phyloP scores from a whole-genome alignment of 2,113 vertebrate genomes.

The Caranx ignobilis region DNA sequence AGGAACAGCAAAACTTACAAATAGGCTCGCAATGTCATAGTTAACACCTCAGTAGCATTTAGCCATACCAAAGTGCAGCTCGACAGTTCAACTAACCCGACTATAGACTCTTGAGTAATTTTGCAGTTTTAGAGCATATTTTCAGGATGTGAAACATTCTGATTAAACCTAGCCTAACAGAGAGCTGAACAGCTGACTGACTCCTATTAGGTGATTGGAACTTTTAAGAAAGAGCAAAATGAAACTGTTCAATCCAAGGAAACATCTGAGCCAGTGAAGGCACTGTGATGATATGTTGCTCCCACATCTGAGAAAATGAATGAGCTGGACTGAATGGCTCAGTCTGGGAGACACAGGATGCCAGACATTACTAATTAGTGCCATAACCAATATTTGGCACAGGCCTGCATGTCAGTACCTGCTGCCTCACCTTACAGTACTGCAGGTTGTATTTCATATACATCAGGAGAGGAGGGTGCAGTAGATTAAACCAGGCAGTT shows the following conservation, averaged over 20 bases:
- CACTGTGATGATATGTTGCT: not conserved
- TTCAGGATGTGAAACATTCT: constrained; percentile 20
- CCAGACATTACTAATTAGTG: constrained; percentile 39
- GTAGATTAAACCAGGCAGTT: constrained; percentile 39
- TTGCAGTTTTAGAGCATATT: constrained; percentile 3
- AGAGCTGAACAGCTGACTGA: not conserved
- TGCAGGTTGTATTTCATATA: constrained; percentile 40
- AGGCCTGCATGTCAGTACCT: constrained; percentile 44
- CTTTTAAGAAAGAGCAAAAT: constrained; percentile 15
- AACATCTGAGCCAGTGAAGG: constrained; percentile 1
- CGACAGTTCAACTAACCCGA: not conserved
- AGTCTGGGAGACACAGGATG: constrained; percentile 40
- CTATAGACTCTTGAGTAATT: not conserved
- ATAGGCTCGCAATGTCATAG: not conserved
- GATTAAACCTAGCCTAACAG: constrained; percentile 12
- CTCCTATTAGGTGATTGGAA: constrained; percentile 1
- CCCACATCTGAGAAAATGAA: constrained; percentile 56
- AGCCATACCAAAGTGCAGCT: not conserved
- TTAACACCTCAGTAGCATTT: not conserved
- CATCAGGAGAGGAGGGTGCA: constrained; percentile 5
- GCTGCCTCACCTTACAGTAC: constrained; percentile 15
- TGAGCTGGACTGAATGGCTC: constrained; percentile 43
- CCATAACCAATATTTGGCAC: constrained; percentile 60
- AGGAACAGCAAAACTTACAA: too few relatives aligned
- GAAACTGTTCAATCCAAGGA: constrained; percentile 32